Base-by-base conservation (phyloP, 2,888 invertebrate species). In the Andrena hattorfiana region DNA sequence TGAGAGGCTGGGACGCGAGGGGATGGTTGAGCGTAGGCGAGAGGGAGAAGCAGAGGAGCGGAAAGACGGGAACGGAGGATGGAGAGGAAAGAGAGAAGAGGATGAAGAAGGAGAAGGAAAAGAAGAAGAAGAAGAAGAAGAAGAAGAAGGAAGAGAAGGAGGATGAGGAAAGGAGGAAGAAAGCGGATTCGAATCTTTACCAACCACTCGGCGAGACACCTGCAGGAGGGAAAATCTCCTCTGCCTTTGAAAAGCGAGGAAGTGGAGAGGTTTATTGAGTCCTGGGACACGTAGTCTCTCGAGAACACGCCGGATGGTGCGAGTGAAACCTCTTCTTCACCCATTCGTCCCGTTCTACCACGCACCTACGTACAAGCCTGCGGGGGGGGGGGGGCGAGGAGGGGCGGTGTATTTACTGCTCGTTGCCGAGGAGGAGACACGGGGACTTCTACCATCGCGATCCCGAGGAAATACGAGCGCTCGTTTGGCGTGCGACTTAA, bases 181-280 rank as follows among this genome's bases (percentile, higher is more conserved):
- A 88, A 89, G 83, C 86, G 86, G 88, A 88, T 88, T 88, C 88
- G 86, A 89, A 88, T 88, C 89, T 89, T 89, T 89, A 85, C 89
- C 85, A 89, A 87, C 88, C 87, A 89, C 87, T 88, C 88, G 88
- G 76, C 83, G 81, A 89, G 88, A 88, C 88, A 87, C 88, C 88
- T 88, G 84, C 88, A 86, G 83, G 84, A 86, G 81, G 84, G 85
- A 87, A 88, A 84, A 88, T 88, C 88, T 87, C 81, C 83, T 88
- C 77, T 54, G 83, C 83, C 87, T 88, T 87, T 88, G 88, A 86
- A 85, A 88, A 86, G 87, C 84, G 88, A 88, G 83, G 86, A 84
- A 88, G 88, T 86, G 85, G 81, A 89, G 87, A 86, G 88, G 86
- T 88, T 89, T 89, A 89, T 89, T 87, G 89, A 89, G 89, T 89